Evolutionary conservation across 2,888 invertebrate genomes (phyloP), one percentile per base, ranked within the genome.

Genomic region (Caenorhabditis zanzibari): DNA sequence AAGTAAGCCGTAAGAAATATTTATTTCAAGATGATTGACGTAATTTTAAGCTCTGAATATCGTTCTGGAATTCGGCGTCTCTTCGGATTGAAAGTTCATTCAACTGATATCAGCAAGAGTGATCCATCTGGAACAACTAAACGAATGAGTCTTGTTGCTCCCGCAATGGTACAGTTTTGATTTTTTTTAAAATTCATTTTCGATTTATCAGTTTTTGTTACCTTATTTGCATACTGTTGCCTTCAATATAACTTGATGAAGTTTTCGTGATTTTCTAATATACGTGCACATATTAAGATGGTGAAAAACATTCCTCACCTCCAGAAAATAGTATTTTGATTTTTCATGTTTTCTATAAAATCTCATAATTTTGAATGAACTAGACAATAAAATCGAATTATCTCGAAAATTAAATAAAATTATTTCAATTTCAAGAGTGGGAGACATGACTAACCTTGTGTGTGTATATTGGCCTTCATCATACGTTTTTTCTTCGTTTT

Each of bases 1-100:
- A 85, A 82, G 85, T 85, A 35, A 22, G 80, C 35, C 38, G 38
- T 6, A n/a, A n/a, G n/a, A n/a, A n/a, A n/a, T n/a, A n/a, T n/a
- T n/a, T n/a, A n/a, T 12, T 10, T 12, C 38, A 38, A 19, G 19
- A 49, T 6, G 35, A 9, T 2, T 1, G 0, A 38, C 19, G n/a
- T 9, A 38, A 32, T 16, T 52, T 73, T 49, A 63, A 81, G 81
- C 63, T 58, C 81, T 22, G 81, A 81, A 22, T 81, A 74, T 32
- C 81, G 81, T 14, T 16, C 49, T 2, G 64, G 61, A n/a, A 81
- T 81, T 19, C 74, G 74, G 2, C 24, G 58, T 14, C 41, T 74
- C 4, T 54, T 81, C 14, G 69, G 69, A 59, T 19, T 73, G 52
- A 61, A 66, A 35, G 38, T 52, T 26, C 44, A 38, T 38, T 58